Conservation (phyloP, 2,888 invertebrate species). For the Xylota segnis region DNA sequence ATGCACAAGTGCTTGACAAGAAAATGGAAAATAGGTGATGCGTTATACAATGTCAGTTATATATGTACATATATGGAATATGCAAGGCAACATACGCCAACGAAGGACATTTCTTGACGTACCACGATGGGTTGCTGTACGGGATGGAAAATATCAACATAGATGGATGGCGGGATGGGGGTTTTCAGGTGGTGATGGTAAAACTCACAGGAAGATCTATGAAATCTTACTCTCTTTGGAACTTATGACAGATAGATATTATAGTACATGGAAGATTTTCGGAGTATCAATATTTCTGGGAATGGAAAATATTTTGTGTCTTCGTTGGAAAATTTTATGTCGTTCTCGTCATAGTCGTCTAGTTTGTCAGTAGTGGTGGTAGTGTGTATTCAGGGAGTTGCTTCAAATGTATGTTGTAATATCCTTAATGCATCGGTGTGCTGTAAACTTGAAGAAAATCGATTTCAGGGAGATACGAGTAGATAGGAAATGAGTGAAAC, state of each 20-base stretch:
- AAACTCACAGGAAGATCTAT: slow-evolving; percentile 42
- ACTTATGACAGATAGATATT: slow-evolving; percentile 53
- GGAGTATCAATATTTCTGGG: slow-evolving; percentile 59
- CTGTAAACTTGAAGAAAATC: slow-evolving; percentile 14
- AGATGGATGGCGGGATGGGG: slow-evolving; percentile 13
- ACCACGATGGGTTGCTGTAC: background rate
- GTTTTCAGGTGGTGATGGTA: slow-evolving; percentile 19
- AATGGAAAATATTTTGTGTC: slow-evolving; percentile 50
- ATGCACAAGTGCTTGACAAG: slow-evolving; percentile 64
- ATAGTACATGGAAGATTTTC: slow-evolving; percentile 37
- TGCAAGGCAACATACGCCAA: slow-evolving; percentile 63
- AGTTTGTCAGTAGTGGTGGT: background rate
- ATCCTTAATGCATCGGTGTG: slow-evolving; percentile 13
- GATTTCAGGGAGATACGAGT: background rate
- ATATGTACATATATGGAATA: slow-evolving; percentile 16
- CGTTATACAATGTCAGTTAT: slow-evolving; percentile 50
- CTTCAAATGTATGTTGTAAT: slow-evolving; percentile 21
- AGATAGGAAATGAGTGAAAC: background rate
- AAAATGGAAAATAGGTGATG: slow-evolving; percentile 74
- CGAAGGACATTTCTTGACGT: slow-evolving; percentile 52
- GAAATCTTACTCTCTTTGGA: slow-evolving; percentile 45
- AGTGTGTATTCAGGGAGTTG: background rate
- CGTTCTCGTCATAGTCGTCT: slow-evolving; percentile 7
- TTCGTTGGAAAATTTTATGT: slow-evolving; percentile 9
- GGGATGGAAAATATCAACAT: background rate